Conservation (phyloP, 2,113 vertebrate genomes). For the Aldabrachelys gigantea region DNA sequence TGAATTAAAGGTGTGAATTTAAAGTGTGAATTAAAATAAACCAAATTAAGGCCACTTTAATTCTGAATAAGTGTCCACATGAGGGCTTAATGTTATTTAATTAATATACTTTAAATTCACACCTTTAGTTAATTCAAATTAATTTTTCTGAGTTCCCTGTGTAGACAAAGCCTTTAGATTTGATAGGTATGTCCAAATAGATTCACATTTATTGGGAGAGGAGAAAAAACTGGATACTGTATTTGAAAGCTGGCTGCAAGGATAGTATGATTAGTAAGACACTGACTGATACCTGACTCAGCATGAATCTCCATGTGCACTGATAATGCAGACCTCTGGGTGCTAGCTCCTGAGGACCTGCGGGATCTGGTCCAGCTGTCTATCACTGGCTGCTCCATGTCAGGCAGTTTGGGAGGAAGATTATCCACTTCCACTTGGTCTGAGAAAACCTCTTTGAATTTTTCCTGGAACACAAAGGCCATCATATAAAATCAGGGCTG, state of each 20-base stretch:
- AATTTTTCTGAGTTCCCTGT: not conserved
- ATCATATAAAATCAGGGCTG: not conserved
- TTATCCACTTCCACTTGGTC: not conserved
- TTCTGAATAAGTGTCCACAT: not conserved
- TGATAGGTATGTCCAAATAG: not conserved
- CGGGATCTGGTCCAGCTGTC: not conserved
- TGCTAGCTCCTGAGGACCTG: not conserved
- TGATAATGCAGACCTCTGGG: not conserved
- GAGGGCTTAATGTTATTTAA: not conserved
- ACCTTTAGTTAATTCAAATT: not conserved
- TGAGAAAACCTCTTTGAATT: not conserved
- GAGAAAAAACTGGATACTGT: not conserved
- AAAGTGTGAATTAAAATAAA: not conserved
- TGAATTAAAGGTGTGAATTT: not conserved
- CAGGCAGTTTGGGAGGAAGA: not conserved
- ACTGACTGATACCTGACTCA: constrained; percentile 32
- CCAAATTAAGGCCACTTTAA: not conserved
- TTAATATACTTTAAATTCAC: not conserved
- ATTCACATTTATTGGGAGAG: not conserved
- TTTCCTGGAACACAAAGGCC: not conserved
- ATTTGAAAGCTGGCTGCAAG: accelerated
- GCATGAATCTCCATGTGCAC: not conserved
- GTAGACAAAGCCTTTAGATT: not conserved
- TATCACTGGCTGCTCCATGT: not conserved
- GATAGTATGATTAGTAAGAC: not conserved